Evolutionary conservation across 1,140 invertebrate species (phyloP).

Genomic region (Psix sp.): DNA sequence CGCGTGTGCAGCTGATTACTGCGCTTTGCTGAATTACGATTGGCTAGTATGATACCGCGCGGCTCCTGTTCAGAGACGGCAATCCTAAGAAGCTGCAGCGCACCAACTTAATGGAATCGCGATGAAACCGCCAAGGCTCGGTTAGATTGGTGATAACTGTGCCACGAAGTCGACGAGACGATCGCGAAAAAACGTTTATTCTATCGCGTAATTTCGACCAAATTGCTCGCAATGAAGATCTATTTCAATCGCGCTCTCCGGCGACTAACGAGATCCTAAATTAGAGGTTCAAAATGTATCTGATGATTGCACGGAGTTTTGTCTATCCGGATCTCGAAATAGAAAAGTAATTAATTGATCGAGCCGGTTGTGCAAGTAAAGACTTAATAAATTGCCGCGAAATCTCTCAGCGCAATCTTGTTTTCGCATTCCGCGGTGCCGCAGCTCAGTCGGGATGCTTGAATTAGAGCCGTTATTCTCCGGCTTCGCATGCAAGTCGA

Average conservation of each 20-base stretch:
- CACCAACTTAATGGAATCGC: conserved; percentile 56
- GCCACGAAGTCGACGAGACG: conserved; percentile 21
- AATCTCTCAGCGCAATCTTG: conserved; percentile 32
- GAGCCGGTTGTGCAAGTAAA: conserved; percentile 24
- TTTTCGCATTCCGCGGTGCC: conserved; percentile 30
- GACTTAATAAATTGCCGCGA: conserved; percentile 44
- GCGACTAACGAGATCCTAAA: conserved; percentile 33
- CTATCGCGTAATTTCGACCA: conserved; percentile 39
- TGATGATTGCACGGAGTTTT: conserved; percentile 26
- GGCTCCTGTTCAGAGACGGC: conserved; percentile 54
- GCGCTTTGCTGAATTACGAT: conserved; percentile 54
- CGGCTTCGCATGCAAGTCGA: background rate
- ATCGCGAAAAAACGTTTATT: conserved; percentile 5
- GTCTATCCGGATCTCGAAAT: conserved; percentile 47
- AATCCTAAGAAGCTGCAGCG: conserved; percentile 49
- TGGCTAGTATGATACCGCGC: conserved; percentile 42
- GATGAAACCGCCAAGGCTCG: conserved; percentile 53
- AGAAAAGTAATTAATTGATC: conserved; percentile 56
- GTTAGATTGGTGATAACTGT: conserved; percentile 45
- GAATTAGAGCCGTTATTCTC: conserved; percentile 28
- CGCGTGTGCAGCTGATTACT: conserved; percentile 50
- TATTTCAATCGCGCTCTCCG: conserved; percentile 23
- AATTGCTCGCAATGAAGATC: conserved; percentile 29
- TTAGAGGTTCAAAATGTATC: conserved; percentile 19
- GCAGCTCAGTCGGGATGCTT: conserved; percentile 18